Conservation (phyloP, 1,140 invertebrate genomes). For the Lanistes nyassanus region DNA sequence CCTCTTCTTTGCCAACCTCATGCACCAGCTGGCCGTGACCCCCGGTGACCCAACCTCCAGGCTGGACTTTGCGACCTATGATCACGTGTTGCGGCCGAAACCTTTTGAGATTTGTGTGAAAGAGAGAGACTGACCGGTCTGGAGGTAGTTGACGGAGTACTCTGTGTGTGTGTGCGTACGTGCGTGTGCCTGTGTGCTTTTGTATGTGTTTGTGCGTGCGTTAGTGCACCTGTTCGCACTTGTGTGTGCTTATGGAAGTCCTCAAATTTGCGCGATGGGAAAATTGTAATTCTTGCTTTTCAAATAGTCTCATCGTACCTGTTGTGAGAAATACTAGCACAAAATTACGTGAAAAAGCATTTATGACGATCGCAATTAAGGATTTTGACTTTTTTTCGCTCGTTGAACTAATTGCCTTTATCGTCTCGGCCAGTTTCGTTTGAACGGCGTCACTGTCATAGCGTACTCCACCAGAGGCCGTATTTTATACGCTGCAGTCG, state of each 20-base stretch:
- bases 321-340: too few species aligned
- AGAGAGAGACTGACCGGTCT: constrained; percentile 32
- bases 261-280: background rate
- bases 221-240: background rate
- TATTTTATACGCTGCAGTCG: too few species aligned
- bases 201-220: background rate
- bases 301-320: too few species aligned
- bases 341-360: too few species aligned
- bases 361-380: too few species aligned
- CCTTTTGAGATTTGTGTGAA: constrained; percentile 39
- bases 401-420: too few species aligned
- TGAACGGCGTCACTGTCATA: too few species aligned
- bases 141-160: background rate
- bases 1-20: constrained; percentile 48
- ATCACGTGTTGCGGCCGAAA: constrained; percentile 44
- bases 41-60: constrained; percentile 25
- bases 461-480: too few species aligned
- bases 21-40: constrained; percentile 43
- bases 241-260: background rate
- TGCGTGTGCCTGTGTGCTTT: background rate
- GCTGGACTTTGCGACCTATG: constrained; percentile 42
- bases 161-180: background rate
- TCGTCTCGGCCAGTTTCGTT: too few species aligned
- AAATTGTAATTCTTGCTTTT: too few species aligned
- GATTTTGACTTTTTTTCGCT: too few species aligned